Evolutionary conservation across 2,113 vertebrate genomes (phyloP).

Genomic region (Pycnonotus jocosus): DNA sequence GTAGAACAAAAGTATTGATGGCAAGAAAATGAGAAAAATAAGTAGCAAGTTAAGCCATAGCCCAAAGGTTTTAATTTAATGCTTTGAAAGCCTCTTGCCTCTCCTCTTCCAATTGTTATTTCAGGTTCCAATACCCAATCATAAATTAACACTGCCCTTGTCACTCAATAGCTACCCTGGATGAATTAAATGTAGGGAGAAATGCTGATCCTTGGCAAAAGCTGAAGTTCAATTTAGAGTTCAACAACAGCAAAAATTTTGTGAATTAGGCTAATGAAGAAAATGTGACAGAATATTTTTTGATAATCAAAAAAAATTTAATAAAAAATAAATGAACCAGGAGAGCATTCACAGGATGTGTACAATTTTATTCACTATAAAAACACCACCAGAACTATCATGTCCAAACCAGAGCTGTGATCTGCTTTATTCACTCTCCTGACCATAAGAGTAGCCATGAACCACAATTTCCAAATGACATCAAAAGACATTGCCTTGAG

Average conservation of each 20-base stretch:
- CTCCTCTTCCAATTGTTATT: not conserved
- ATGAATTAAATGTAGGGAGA: not conserved
- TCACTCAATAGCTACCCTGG: not conserved
- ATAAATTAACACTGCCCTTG: not conserved
- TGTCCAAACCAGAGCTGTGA: not conserved
- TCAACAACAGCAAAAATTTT: not conserved
- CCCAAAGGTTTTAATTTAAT: slow-evolving; percentile 38
- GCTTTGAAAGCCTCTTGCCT: not conserved
- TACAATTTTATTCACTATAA: not conserved
- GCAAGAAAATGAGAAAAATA: slow-evolving; percentile 21
- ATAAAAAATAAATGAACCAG: not conserved
- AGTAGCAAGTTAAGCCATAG: not conserved
- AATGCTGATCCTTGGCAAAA: not conserved
- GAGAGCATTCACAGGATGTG: not conserved
- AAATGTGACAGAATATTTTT: not conserved
- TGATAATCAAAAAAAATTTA: not conserved
- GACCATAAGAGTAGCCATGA: not conserved
- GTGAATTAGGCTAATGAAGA: not conserved
- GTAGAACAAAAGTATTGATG: not conserved
- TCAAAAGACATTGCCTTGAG: not conserved
- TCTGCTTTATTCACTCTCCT: not conserved
- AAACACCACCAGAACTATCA: not conserved
- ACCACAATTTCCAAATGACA: not conserved
- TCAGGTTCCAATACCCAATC: not conserved
- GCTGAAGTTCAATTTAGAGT: not conserved